These are phyloP conservation scores for Sitta europaea DNA, from an alignment of 2,113 vertebrate species.

Conservation along the genomic window DNA sequence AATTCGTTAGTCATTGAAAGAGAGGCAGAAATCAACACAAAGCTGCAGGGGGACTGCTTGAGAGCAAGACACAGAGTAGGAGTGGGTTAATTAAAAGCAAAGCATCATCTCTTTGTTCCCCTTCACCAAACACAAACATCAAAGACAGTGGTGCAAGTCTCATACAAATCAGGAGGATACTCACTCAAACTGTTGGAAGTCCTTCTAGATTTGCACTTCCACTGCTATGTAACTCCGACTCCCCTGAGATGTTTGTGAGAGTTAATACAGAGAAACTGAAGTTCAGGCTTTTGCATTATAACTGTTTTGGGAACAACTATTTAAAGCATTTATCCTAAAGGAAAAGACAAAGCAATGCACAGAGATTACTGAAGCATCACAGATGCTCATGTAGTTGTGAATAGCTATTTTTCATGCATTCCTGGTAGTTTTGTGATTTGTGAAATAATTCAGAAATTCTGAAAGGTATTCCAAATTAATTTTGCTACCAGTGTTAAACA, in stretches of 20 bases:
- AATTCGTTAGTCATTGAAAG: not conserved
- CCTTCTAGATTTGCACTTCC: not conserved
- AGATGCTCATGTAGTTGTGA: not conserved
- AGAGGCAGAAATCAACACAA: not conserved
- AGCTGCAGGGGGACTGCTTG: not conserved
- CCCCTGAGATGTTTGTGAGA: not conserved
- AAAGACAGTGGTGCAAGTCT: not conserved
- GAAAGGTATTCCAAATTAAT: not conserved
- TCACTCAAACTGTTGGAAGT: not conserved
- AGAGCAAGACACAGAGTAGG: not conserved
- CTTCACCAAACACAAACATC: not conserved
- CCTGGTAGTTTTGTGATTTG: not conserved
- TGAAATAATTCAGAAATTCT: not conserved
- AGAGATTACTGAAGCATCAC: not conserved
- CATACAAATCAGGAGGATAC: not conserved
- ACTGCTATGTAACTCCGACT: not conserved
- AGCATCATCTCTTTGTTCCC: not conserved
- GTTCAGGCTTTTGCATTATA: not conserved
- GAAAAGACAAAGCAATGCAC: not conserved
- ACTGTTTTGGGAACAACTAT: not conserved
- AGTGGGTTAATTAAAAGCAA: not conserved
- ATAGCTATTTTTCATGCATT: not conserved
- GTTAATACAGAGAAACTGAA: not conserved
- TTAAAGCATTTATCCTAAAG: not conserved
- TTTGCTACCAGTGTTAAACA: not conserved